A percentile compares a stretch with the other conserved stretches of the same genome.
Evolutionary conservation across 2,113 vertebrate genomes (phyloP).

Genomic region (Carettochelys insculpta): DNA sequence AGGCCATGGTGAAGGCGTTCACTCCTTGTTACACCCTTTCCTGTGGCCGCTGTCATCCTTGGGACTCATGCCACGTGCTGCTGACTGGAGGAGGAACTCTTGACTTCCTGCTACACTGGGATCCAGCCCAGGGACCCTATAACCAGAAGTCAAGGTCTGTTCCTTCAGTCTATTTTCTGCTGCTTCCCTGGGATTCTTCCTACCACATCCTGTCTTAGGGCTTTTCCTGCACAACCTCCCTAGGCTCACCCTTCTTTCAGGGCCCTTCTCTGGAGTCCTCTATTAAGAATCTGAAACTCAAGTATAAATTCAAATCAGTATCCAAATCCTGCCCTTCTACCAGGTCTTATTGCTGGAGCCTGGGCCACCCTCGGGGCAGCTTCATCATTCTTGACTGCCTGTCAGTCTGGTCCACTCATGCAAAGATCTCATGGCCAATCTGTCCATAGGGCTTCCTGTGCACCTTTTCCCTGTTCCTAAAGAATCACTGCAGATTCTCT

Average conservation of each 20-base stretch:
- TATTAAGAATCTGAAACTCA: background rate
- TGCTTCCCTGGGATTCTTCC: background rate
- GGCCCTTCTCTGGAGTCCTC: background rate
- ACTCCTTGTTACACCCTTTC: background rate
- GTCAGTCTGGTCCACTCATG: background rate
- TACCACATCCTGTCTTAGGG: background rate
- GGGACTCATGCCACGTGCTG: too few relatives aligned
- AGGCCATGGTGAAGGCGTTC: constrained; percentile 11
- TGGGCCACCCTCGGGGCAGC: background rate
- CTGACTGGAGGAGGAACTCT: too few relatives aligned
- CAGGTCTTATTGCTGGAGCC: background rate
- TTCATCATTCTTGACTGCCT: background rate
- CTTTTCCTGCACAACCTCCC: background rate
- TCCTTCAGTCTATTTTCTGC: background rate
- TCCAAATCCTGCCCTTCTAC: background rate
- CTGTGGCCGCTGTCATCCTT: too few relatives aligned
- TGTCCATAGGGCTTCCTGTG: background rate
- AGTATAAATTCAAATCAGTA: background rate
- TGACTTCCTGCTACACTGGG: too few relatives aligned
- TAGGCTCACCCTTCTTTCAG: background rate
- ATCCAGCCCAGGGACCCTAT: background rate
- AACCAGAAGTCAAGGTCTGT: background rate
- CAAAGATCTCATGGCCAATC: background rate
- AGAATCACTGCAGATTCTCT: background rate
- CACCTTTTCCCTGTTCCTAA: background rate